These are phyloP conservation scores for Hippocampus guttulatus DNA, from an alignment of 2,113 vertebrate species.

Conservation along the genomic window DNA sequence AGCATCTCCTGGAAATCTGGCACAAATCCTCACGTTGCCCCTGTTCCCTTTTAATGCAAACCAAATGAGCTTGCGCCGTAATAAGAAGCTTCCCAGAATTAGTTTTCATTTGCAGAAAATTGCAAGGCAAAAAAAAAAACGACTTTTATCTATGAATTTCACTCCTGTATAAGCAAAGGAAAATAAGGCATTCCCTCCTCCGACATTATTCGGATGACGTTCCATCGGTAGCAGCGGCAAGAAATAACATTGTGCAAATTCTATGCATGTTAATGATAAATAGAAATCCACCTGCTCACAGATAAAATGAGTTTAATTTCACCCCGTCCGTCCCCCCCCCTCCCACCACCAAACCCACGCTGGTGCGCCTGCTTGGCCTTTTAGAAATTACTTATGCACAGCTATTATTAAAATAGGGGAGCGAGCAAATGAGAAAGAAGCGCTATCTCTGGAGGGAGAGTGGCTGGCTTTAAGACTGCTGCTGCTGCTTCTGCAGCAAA, in stretches of 20 bases:
- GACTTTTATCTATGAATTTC: constrained; percentile 99
- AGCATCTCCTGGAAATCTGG: constrained; percentile 97
- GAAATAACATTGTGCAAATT: constrained; percentile 99
- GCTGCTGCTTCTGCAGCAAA: constrained; percentile 77
- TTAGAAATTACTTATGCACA: constrained; percentile 99
- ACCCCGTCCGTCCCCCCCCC: constrained; percentile 59
- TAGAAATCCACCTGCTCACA: constrained; percentile 99
- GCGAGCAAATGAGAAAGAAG: constrained; percentile 99
- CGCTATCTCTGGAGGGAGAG: constrained; percentile 86
- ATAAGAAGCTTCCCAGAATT: constrained; percentile 99
- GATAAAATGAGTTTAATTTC: constrained; percentile 99
- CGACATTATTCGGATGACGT: constrained; percentile 99
- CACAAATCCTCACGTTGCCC: constrained; percentile 98
- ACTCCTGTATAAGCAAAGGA: constrained; percentile 95
- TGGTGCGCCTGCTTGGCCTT: constrained; percentile 96
- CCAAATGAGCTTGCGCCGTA: constrained; percentile 94
- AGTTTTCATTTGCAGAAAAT: constrained; percentile 99
- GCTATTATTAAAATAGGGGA: constrained; percentile 99
- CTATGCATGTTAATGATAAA: constrained; percentile 99
- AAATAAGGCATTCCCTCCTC: constrained; percentile 77
- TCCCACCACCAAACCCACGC: constrained; percentile 35
- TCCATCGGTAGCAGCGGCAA: constrained; percentile 92
- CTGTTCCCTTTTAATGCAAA: constrained; percentile 98
- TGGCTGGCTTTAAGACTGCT: constrained; percentile 94
- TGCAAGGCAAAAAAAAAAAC: constrained; percentile 72